phyloP scores from a whole-genome alignment of 2,888 invertebrate genomes.

The Lapara coniferarum region DNA sequence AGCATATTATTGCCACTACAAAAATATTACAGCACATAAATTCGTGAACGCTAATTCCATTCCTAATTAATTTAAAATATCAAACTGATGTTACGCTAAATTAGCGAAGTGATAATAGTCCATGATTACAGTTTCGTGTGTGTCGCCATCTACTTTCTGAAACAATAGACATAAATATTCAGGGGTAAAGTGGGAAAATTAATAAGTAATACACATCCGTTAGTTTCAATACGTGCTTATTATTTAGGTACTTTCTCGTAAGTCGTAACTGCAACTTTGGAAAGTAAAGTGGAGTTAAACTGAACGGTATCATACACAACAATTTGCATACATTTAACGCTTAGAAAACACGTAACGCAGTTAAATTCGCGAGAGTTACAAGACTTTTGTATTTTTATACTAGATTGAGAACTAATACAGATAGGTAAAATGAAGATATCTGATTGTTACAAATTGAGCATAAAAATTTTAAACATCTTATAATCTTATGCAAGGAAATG shows the following conservation, averaged over 20 bases:
- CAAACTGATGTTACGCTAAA: background rate
- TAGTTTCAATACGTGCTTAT: constrained; percentile 14
- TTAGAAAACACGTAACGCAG: constrained; percentile 22
- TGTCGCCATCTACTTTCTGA: constrained; percentile 8
- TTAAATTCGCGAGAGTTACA: constrained; percentile 11
- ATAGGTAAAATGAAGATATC: too few relatives aligned
- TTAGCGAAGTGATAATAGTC: too few relatives aligned
- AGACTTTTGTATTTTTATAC: too few relatives aligned
- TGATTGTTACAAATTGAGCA: too few relatives aligned
- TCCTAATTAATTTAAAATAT: background rate
- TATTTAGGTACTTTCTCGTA: constrained; percentile 19
- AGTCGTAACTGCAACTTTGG: constrained; percentile 22
- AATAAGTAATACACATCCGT: background rate
- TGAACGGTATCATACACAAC: constrained; percentile 26
- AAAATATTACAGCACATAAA: background rate
- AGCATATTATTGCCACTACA: background rate
- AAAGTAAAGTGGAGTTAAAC: constrained; percentile 25
- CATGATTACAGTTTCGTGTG: background rate
- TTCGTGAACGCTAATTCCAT: background rate
- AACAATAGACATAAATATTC: background rate
- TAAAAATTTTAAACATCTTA: too few relatives aligned
- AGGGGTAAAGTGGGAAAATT: background rate
- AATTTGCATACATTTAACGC: constrained; percentile 30
- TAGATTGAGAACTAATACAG: too few relatives aligned
- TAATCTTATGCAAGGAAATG: too few relatives aligned